Percentiles rank a stretch among this genome's conserved stretches.
These are phyloP conservation scores for Tetheella fluctuosa DNA, from an alignment of 2,888 invertebrate genomes.

Conservation along the genomic window DNA sequence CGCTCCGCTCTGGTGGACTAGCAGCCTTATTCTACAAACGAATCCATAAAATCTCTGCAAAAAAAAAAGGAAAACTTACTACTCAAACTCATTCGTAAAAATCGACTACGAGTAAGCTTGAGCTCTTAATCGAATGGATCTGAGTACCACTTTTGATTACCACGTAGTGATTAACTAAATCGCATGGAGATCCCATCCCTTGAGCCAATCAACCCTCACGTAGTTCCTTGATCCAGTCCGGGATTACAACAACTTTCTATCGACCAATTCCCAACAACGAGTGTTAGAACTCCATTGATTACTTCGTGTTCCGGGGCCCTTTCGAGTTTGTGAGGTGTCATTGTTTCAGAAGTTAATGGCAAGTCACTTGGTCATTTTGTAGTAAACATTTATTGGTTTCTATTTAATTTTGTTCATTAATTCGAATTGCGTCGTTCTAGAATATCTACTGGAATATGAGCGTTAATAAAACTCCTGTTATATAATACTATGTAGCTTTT, in stretches of 20 bases:
- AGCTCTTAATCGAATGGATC: slow-evolving; percentile 28
- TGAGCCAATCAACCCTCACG: slow-evolving; percentile 57
- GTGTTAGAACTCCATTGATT: slow-evolving; percentile 44
- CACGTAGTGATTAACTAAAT: slow-evolving; percentile 64
- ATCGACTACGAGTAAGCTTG: not conserved
- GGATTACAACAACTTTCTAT: slow-evolving; percentile 56
- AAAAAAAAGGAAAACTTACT: not conserved
- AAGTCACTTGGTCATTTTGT: not conserved
- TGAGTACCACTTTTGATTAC: slow-evolving; percentile 49
- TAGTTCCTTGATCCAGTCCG: slow-evolving; percentile 48
- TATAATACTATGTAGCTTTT: no score
- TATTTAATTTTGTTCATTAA: not conserved
- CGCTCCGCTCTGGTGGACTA: no score
- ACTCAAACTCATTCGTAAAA: slow-evolving; percentile 2
- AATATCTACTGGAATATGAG: not conserved
- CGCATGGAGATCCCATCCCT: slow-evolving; percentile 46
- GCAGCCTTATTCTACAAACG: no score
- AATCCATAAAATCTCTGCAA: not conserved
- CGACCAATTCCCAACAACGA: slow-evolving; percentile 49
- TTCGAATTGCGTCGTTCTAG: not conserved
- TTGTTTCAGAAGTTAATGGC: slow-evolving; percentile 28
- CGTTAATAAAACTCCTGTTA: not conserved
- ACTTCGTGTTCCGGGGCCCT: slow-evolving; percentile 41
- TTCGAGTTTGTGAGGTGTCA: slow-evolving; percentile 48
- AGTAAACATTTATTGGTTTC: not conserved